These are phyloP conservation scores for Anneissia japonica DNA, from an alignment of 35 echinoderm and acorn worm species.

Conservation along the genomic window DNA sequence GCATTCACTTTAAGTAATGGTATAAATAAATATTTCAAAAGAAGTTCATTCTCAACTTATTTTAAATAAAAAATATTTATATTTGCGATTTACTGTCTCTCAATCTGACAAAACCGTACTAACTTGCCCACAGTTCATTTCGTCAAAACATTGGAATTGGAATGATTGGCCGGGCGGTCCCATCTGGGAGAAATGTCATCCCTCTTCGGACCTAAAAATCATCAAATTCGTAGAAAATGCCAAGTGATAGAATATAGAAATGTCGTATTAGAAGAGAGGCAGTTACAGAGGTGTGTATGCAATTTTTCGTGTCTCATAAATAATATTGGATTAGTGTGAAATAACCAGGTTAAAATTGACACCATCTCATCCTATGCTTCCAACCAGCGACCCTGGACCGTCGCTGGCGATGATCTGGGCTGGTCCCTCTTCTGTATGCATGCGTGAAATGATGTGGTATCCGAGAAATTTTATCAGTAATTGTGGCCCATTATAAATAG, in stretches of 20 bases:
- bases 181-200: background rate
- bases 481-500: no score
- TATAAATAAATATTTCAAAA: no score
- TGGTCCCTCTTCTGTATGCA: background rate
- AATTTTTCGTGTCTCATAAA: background rate
- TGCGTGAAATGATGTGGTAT: background rate
- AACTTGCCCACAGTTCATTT: slow-evolving; percentile 1
- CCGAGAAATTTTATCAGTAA: background rate
- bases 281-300: background rate
- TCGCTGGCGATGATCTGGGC: background rate
- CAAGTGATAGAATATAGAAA: background rate
- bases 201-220: background rate
- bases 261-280: background rate
- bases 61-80: background rate
- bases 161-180: background rate
- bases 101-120: background rate
- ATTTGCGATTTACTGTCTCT: background rate
- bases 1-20: no score
- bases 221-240: background rate
- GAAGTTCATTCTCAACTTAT: no score
- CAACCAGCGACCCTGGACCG: background rate
- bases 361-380: background rate
- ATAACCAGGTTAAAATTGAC: background rate
- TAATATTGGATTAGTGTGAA: background rate
- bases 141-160: background rate